A percentile compares a stretch with the other conserved stretches of the same genome.
Conservation (phyloP, 2,888 invertebrate genomes). For the Sinohyriopsis cumingii region DNA sequence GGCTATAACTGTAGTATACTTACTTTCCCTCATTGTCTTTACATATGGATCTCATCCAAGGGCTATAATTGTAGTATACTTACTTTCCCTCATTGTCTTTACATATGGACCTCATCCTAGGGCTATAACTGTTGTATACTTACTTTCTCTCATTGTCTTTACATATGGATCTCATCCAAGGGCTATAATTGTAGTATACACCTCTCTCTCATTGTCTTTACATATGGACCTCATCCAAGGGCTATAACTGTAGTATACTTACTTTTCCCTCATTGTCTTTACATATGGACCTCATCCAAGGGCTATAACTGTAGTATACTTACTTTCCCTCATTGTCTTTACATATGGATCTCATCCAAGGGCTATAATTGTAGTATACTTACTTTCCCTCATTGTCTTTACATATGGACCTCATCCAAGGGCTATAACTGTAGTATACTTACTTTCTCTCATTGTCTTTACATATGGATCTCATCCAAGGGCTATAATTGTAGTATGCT, state of each 20-base stretch:
- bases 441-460: slow-evolving; percentile 84
- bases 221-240: slow-evolving; percentile 74
- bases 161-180: slow-evolving; percentile 74
- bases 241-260: slow-evolving; percentile 16
- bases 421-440: slow-evolving; percentile 12
- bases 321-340: slow-evolving; percentile 84
- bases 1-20: slow-evolving; percentile 12
- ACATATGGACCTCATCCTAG: slow-evolving; percentile 74
- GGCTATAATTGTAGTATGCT: slow-evolving; percentile 12
- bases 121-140: slow-evolving; percentile 12
- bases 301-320: slow-evolving; percentile 12
- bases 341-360: slow-evolving; percentile 74
- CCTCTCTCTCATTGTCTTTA: slow-evolving; percentile 84
- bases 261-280: slow-evolving; percentile 84
- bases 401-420: slow-evolving; percentile 74
- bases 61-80: slow-evolving; percentile 12
- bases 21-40: slow-evolving; percentile 84
- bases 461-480: slow-evolving; percentile 74
- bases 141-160: slow-evolving; percentile 84
- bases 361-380: slow-evolving; percentile 12
- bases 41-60: slow-evolving; percentile 74
- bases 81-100: slow-evolving; percentile 84
- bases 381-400: slow-evolving; percentile 84
- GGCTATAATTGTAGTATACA: slow-evolving; percentile 12
- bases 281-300: slow-evolving; percentile 74